Evolutionary conservation across 2,797 vertebrate genomes (phyloP).

Genomic region (Hemitrygon akajei): DNA sequence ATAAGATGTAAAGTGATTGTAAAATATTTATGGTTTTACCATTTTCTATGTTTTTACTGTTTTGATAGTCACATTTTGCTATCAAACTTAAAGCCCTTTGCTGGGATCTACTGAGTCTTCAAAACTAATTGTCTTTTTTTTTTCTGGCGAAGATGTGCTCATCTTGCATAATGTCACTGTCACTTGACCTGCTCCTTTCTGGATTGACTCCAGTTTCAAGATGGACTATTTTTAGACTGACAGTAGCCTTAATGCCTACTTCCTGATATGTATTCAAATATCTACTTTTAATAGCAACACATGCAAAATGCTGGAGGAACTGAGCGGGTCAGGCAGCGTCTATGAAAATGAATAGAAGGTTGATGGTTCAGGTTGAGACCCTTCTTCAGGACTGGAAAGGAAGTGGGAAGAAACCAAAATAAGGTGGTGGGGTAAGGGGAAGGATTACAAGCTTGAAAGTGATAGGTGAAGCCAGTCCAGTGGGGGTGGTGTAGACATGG

Average conservation of each 20-base stretch:
- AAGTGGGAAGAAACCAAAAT: no score
- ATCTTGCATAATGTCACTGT: background rate
- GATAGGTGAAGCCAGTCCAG: no score
- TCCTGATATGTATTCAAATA: background rate
- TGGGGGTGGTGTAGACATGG: no score
- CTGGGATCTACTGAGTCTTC: background rate
- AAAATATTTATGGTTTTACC: background rate
- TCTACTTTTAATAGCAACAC: no score
- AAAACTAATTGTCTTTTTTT: background rate
- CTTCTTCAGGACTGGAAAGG: no score
- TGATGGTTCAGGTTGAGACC: no score
- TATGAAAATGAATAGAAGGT: no score
- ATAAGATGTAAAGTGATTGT: background rate
- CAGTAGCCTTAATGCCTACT: background rate
- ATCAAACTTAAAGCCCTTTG: background rate
- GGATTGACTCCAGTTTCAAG: constrained; percentile 16
- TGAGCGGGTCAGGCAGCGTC: no score
- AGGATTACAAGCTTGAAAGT: no score
- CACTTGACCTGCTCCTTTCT: background rate
- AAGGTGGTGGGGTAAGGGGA: no score
- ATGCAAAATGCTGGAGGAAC: no score
- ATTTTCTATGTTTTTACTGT: background rate
- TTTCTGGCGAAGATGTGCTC: background rate
- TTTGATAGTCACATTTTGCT: background rate
- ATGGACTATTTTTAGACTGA: background rate